Evolutionary conservation across 2,113 vertebrate species (phyloP).

Genomic region (Lepisosteus oculatus): DNA sequence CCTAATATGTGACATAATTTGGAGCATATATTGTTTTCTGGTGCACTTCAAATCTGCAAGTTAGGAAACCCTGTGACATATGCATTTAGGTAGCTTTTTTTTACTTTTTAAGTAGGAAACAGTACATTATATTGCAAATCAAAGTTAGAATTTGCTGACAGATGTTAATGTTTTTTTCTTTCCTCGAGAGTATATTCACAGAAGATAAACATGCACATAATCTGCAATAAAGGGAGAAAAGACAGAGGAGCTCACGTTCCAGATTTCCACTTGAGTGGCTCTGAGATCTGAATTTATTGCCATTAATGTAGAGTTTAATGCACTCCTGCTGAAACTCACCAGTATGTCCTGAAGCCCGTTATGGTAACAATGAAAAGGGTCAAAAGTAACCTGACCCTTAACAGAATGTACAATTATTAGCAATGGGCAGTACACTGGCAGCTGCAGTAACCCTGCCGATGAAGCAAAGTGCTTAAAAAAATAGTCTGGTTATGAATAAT

Average conservation of each 20-base stretch:
- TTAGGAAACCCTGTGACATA: too few species aligned
- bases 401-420: conserved; percentile 77
- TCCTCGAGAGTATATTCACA: background rate
- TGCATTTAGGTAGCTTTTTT: too few species aligned
- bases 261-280: conserved; percentile 44
- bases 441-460: conserved; percentile 75
- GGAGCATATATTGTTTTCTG: too few species aligned
- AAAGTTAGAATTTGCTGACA: background rate
- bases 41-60: too few species aligned
- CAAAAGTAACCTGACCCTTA: conserved; percentile 78
- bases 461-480: conserved; percentile 46
- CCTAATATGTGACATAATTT: too few species aligned
- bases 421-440: conserved; percentile 58
- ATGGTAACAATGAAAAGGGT: conserved; percentile 62
- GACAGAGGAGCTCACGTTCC: background rate
- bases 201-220: background rate
- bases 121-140: too few species aligned
- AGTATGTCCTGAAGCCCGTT: conserved; percentile 62
- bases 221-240: background rate
- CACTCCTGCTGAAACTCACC: conserved; percentile 65
- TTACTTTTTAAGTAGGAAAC: too few species aligned
- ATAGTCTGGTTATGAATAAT: conserved; percentile 69
- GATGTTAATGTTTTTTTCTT: background rate
- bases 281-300: conserved; percentile 71
- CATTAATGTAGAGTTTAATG: conserved; percentile 59